Conservation (phyloP, 2,888 invertebrate genomes). For the Caenorhabditis sp. region DNA sequence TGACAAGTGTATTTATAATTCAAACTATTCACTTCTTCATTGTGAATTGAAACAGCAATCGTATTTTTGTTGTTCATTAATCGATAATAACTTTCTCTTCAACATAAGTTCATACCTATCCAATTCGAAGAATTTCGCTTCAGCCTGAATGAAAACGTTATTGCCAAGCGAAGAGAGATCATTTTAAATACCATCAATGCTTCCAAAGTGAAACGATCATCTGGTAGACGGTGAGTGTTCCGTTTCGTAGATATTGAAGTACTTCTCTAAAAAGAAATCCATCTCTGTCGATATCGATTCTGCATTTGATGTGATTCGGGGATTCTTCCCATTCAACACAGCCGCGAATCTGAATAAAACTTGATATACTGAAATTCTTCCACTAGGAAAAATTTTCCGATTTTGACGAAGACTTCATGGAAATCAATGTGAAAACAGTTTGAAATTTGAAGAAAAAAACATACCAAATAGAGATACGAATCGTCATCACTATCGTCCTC, state of each 20-base stretch:
- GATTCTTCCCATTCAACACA: slow-evolving; percentile 42
- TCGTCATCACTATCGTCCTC: too few species aligned
- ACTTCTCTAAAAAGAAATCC: slow-evolving; percentile 42
- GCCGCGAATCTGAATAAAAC: slow-evolving; percentile 25
- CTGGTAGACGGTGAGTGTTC: slow-evolving; percentile 37
- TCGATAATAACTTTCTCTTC: slow-evolving; percentile 45
- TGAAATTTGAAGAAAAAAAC: too few species aligned
- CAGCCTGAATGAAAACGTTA: slow-evolving; percentile 13
- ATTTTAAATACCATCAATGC: slow-evolving; percentile 21
- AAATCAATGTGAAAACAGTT: too few species aligned
- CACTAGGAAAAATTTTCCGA: too few species aligned
- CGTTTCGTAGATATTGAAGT: slow-evolving; percentile 41
- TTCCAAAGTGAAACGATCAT: slow-evolving; percentile 35
- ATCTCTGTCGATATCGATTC: slow-evolving; percentile 51
- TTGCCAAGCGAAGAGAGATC: background rate
- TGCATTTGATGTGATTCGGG: slow-evolving; percentile 47
- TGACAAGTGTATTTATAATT: too few species aligned
- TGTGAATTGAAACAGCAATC: slow-evolving; percentile 51
- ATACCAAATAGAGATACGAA: too few species aligned
- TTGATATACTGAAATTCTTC: too few species aligned
- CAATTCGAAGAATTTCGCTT: slow-evolving; percentile 49
- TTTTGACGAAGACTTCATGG: too few species aligned
- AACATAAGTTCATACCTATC: slow-evolving; percentile 41
- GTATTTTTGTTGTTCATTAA: slow-evolving; percentile 42
- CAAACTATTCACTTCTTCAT: slow-evolving; percentile 4